phyloP scores from a whole-genome alignment of 2,113 vertebrate genomes.

The Engraulis encrasicolus region DNA sequence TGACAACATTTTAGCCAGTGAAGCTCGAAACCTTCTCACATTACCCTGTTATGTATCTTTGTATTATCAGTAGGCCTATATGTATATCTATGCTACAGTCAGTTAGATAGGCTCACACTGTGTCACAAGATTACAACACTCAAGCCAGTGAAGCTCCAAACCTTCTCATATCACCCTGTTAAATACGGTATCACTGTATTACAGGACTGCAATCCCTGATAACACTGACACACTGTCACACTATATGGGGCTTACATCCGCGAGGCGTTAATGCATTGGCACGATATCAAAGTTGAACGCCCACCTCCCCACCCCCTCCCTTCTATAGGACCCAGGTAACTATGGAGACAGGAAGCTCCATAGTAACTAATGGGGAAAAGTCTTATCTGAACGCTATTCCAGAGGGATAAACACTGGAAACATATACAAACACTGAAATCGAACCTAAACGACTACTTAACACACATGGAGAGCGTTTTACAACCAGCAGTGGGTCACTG shows the following conservation, averaged over 20 bases:
- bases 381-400: conserved; percentile 45
- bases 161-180: background rate
- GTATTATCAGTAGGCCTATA: no score
- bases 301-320: conserved; percentile 35
- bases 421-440: background rate
- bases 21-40: no score
- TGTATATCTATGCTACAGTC: no score
- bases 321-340: conserved; percentile 56
- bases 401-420: background rate
- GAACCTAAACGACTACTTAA: background rate
- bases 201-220: background rate
- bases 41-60: no score
- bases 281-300: conserved; percentile 34
- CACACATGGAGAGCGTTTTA: background rate
- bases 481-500: no score
- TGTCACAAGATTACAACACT: background rate
- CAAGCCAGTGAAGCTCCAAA: background rate
- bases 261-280: background rate
- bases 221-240: background rate
- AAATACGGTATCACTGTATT: background rate
- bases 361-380: conserved; percentile 70
- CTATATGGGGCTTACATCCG: no score
- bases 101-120: no score
- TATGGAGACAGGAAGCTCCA: conserved; percentile 62
- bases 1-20: background rate